These are phyloP conservation scores for Tetraneura akinire DNA, from an alignment of 1,140 invertebrate species.

Conservation along the genomic window DNA sequence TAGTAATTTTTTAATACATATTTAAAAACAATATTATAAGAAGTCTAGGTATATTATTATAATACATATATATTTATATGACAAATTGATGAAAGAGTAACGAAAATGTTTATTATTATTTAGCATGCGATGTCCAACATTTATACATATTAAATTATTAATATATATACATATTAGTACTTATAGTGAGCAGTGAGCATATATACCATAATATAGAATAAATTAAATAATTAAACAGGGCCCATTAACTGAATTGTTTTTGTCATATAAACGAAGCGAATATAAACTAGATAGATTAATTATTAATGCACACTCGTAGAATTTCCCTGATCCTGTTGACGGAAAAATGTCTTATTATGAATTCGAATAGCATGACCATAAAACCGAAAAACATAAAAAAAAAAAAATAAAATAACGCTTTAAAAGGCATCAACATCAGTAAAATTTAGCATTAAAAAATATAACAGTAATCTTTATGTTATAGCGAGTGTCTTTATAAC, in stretches of 20 bases:
- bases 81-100: too few species aligned
- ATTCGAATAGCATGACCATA: not conserved
- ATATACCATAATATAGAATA: not conserved
- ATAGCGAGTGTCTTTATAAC: too few species aligned
- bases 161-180: too few species aligned
- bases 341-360: not conserved
- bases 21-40: too few species aligned
- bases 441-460: not conserved
- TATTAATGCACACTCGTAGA: not conserved
- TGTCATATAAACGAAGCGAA: not conserved
- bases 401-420: not conserved
- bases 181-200: not conserved
- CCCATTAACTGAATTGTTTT: constrained; percentile 7
- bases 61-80: too few species aligned
- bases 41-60: too few species aligned
- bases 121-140: not conserved
- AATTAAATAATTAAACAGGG: constrained; percentile 28
- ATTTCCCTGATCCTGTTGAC: not conserved
- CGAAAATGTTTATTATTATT: not conserved
- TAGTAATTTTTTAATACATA: too few species aligned
- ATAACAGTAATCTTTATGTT: too few species aligned
- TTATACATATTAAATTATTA: too few species aligned
- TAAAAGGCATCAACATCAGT: not conserved
- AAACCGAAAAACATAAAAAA: not conserved
- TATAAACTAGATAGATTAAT: not conserved